phyloP scores from a whole-genome alignment of 2,888 invertebrate species.

The Leucophora obtusa region DNA sequence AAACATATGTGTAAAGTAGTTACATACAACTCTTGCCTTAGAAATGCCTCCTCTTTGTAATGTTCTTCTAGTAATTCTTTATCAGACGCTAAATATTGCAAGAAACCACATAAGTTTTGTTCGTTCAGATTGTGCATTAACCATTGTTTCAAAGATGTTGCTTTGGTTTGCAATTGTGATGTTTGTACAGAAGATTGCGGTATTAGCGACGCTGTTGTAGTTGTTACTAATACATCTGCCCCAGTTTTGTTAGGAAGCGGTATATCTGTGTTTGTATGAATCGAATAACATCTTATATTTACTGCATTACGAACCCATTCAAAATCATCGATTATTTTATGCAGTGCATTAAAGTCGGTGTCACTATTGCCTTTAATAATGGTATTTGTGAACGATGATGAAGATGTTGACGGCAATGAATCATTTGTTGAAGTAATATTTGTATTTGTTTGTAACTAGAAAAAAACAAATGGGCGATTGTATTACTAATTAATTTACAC shows the following conservation, averaged over 20 bases:
- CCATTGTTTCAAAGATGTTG: constrained; percentile 68
- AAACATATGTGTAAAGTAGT: constrained; percentile 83
- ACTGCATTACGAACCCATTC: constrained; percentile 71
- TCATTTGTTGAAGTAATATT: constrained; percentile 20
- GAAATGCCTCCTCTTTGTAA: constrained; percentile 81
- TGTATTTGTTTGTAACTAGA: constrained; percentile 21
- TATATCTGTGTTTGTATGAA: constrained; percentile 3
- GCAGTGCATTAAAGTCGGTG: constrained; percentile 43
- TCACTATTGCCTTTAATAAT: constrained; percentile 5
- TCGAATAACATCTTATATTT: constrained; percentile 56
- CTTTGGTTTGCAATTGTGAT: constrained; percentile 10
- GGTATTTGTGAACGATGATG: background rate
- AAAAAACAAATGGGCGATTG: background rate
- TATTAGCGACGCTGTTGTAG: constrained; percentile 17
- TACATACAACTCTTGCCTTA: constrained; percentile 81
- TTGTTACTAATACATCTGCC: background rate
- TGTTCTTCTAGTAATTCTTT: constrained; percentile 82
- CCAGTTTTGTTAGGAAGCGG: constrained; percentile 34
- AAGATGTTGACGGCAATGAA: constrained; percentile 26
- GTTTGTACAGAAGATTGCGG: background rate
- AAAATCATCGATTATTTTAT: constrained; percentile 72
- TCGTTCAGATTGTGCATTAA: constrained; percentile 68
- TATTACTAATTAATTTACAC: background rate
- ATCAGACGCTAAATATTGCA: constrained; percentile 83
- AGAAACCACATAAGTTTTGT: constrained; percentile 75